Evolutionary conservation across 2,113 vertebrate species (phyloP), one percentile per base, ranked within the genome.

Genomic region (Eudyptes chrysolophus): DNA sequence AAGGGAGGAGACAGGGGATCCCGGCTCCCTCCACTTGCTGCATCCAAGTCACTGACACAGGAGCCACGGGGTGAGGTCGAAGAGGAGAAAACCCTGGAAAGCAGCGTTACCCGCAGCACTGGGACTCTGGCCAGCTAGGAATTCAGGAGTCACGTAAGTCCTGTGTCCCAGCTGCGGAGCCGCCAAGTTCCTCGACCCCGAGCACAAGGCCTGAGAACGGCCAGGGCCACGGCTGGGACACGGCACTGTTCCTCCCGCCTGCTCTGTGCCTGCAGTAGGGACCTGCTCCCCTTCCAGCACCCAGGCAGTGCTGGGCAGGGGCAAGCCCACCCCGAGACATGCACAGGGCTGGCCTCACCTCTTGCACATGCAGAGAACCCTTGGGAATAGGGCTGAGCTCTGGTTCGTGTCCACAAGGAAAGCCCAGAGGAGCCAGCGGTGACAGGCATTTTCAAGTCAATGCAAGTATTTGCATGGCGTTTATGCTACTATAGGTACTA

Each of bases 51-150:
- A 96, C 58, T 97, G 96, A 97, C 97, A 92, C 78, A 83, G 70
- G 75, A 95, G 85, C 48, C 78, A 4, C 0, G 18, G 34, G 34
- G 13, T 51, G 78, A 94, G 95, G 94, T 96, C 36, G 0, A 91
- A 90, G 84, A 92, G 68, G 68, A 92, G 80, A 95, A 95, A 97
- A 96, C 93, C 96, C 97, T 97, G 90, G 90, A 97, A 96, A 97
- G 95, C 96, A 82, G 72, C 3, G 0, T n/a, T 54, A 83, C 34
- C 64, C 80, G 0, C 68, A 92, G 42, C 64, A 26, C 74, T 77
- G 82, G 93, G 95, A 85, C 49, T 20, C 34, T 9, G 62, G 96
- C 97, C 97, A 97, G 87, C 81, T 61, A 84, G 78, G 82, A 92
- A 93, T 82, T 69, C 0, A 3, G 75, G 44, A 97, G 96, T 97